Conservation (phyloP, 2,797 vertebrate genomes). For the Scyliorhinus canicula region DNA sequence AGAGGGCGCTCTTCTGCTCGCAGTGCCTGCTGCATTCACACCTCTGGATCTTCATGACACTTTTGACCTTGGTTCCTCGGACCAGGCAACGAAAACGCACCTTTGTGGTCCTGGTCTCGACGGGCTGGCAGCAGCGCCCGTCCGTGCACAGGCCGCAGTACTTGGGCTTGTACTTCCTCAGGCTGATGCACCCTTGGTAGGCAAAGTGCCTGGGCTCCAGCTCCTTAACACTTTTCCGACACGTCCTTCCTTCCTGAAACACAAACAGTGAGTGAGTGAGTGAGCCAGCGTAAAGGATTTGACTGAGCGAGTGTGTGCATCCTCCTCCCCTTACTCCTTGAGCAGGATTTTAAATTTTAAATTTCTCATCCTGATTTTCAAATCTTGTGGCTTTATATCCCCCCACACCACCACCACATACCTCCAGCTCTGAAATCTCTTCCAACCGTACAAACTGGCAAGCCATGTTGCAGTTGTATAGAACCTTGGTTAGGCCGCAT, state of each 20-base stretch:
- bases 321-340: not conserved
- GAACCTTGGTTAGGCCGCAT: too few species aligned
- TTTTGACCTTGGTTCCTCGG: slow-evolving; percentile 51
- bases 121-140: slow-evolving; percentile 46
- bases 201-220: not conserved
- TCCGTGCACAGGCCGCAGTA: slow-evolving; percentile 44
- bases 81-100: slow-evolving; percentile 53
- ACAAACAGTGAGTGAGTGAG: not conserved
- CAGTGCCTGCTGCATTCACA: slow-evolving; percentile 45
- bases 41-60: slow-evolving; percentile 62
- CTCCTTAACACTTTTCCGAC: not conserved
- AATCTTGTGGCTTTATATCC: not conserved
- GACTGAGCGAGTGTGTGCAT: too few species aligned
- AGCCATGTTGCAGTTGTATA: too few species aligned
- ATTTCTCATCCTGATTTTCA: not conserved
- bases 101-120: slow-evolving; percentile 21
- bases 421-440: not conserved
- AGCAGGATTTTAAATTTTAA: too few species aligned
- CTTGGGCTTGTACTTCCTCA: slow-evolving; percentile 32
- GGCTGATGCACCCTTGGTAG: slow-evolving; percentile 39
- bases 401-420: not conserved
- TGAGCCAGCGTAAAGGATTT: not conserved
- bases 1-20: not conserved
- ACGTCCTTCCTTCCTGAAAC: slow-evolving; percentile 25
- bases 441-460: not conserved